Conservation (phyloP, 2,113 vertebrate species). For the Antigone vipio region DNA sequence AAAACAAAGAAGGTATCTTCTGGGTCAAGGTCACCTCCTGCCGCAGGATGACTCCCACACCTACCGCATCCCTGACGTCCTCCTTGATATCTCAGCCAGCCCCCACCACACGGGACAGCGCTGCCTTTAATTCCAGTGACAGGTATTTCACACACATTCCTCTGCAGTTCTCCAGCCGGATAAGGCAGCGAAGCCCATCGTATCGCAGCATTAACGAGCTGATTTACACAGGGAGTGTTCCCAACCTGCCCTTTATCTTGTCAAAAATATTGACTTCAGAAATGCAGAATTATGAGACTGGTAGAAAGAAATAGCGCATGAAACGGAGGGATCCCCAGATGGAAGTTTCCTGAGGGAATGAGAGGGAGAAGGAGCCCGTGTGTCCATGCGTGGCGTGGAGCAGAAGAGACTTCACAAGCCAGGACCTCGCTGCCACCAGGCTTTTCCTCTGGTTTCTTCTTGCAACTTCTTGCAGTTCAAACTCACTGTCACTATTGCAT, state of each 20-base stretch:
- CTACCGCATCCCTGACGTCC: not conserved
- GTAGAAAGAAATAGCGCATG: not conserved
- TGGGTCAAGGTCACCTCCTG: not conserved
- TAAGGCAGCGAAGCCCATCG: not conserved
- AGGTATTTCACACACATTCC: fast-evolving
- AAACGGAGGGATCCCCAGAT: fast-evolving
- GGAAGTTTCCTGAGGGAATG: not conserved
- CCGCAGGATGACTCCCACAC: not conserved
- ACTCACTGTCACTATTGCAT: fast-evolving
- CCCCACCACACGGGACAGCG: fast-evolving
- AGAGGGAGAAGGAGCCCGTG: not conserved
- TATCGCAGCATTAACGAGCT: not conserved
- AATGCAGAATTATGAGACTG: not conserved
- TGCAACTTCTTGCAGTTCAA: not conserved
- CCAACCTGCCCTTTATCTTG: not conserved
- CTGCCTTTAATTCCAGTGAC: not conserved
- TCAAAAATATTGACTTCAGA: not conserved
- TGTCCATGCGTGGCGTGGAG: not conserved
- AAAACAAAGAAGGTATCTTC: not conserved
- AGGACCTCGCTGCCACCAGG: not conserved
- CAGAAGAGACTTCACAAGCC: not conserved
- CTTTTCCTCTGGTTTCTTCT: not conserved
- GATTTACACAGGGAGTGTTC: not conserved
- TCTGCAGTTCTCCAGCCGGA: not conserved
- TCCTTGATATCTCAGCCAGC: not conserved